Evolutionary conservation across 2,797 vertebrate species (phyloP).

Genomic region (Poeciliopsis infans): DNA sequence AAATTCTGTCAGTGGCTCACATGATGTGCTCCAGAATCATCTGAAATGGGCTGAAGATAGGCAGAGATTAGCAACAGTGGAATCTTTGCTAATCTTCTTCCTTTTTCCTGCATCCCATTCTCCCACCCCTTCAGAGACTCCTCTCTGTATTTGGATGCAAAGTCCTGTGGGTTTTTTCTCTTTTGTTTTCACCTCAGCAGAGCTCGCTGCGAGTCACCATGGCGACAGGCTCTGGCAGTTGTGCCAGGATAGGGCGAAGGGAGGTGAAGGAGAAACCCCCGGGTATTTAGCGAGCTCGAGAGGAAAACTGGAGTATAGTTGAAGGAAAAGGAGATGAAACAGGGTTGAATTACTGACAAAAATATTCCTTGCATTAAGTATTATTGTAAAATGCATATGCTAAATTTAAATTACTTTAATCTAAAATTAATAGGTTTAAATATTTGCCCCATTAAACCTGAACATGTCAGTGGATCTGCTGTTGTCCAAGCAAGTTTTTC

Average conservation of each 20-base stretch:
- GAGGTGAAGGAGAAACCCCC: constrained; percentile 18
- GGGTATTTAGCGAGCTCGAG: not conserved
- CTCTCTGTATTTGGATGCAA: constrained; percentile 50
- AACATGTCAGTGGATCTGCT: too few species aligned
- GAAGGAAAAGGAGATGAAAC: not conserved
- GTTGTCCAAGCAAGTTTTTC: too few species aligned
- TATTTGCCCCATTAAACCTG: too few species aligned
- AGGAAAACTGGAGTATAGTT: not conserved
- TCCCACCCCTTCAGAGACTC: constrained; percentile 31
- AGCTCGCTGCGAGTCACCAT: constrained; percentile 68
- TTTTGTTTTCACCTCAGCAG: constrained; percentile 70
- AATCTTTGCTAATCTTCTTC: constrained; percentile 21
- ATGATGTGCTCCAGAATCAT: constrained; percentile 9
- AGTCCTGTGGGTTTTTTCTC: constrained; percentile 56
- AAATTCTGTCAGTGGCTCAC: not conserved
- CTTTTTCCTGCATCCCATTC: constrained; percentile 20
- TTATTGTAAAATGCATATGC: not conserved
- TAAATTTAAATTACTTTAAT: not conserved
- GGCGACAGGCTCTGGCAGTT: constrained; percentile 67
- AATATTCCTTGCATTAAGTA: not conserved
- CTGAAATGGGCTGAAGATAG: constrained; percentile 16
- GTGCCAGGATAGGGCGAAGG: constrained; percentile 35
- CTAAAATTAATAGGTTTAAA: too few species aligned
- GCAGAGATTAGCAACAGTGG: constrained; percentile 19
- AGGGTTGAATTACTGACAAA: constrained; percentile 5